Evolutionary conservation across 2,797 vertebrate species (phyloP).

Genomic region (Mionectes olivaceus): DNA sequence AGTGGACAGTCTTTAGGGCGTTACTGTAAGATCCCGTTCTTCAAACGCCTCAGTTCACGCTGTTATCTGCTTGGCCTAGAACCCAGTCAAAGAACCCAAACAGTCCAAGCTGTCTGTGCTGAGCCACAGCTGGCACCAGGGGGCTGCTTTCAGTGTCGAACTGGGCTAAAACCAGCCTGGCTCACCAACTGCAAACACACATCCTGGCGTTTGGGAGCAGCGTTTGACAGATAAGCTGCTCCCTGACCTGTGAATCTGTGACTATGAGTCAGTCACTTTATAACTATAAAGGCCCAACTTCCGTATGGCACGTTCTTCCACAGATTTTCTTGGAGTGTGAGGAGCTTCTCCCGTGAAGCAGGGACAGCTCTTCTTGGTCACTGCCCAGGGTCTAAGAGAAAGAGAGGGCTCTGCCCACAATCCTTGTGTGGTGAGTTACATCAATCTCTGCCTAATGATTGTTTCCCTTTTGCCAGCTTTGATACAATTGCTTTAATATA

Average conservation of each 20-base stretch:
- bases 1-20: not conserved
- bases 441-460: not conserved
- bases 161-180: not conserved
- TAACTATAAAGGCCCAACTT: no score
- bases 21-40: not conserved
- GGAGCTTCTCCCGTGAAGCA: not conserved
- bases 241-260: not conserved
- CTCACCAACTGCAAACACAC: not conserved
- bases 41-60: not conserved
- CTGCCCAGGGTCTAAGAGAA: not conserved
- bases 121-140: not conserved
- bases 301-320: not conserved
- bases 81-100: not conserved
- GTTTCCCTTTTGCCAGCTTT: not conserved
- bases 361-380: not conserved
- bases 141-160: not conserved
- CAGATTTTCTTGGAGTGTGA: not conserved
- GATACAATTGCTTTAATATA: not conserved
- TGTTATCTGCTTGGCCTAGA: not conserved
- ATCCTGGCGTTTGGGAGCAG: not conserved
- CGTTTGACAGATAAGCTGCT: not conserved
- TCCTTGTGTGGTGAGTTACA: not conserved
- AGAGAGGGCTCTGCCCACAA: not conserved
- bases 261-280: not conserved
- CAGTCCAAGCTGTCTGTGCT: not conserved